phyloP scores from a whole-genome alignment of 1,140 invertebrate genomes.

The Magallana ariakensis region DNA sequence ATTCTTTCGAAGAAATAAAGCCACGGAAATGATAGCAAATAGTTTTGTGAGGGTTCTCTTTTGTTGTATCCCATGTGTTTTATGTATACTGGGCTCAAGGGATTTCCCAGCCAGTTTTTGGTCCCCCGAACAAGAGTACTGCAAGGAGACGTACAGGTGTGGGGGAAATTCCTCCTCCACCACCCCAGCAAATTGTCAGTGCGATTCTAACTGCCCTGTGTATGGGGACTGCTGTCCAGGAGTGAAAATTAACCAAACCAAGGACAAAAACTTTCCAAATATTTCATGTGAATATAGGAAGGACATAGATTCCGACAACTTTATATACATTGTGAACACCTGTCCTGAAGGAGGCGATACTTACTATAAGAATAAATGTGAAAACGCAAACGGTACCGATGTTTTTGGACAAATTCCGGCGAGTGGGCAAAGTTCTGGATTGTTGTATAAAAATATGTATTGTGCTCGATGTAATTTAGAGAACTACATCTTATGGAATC shows the following conservation, averaged over 20 bases:
- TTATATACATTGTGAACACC: constrained; percentile 46
- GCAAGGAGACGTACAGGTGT: background rate
- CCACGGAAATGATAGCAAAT: background rate
- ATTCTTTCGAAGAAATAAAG: background rate
- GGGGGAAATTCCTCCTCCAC: background rate
- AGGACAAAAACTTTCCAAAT: background rate
- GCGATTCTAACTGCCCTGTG: constrained; percentile 36
- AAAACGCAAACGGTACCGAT: background rate
- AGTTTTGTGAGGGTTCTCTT: background rate
- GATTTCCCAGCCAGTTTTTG: background rate
- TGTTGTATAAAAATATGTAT: constrained; percentile 53
- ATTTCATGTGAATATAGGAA: constrained; percentile 48
- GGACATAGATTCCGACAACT: constrained; percentile 44
- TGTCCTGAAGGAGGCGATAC: constrained; percentile 40
- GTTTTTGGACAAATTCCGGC: constrained; percentile 31
- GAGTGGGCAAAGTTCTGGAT: constrained; percentile 36
- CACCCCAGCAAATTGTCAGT: constrained; percentile 40
- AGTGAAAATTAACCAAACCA: background rate
- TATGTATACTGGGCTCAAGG: background rate
- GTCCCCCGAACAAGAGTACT: background rate
- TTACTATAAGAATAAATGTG: constrained; percentile 36
- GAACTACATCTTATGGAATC: constrained; percentile 31
- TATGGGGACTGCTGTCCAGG: constrained; percentile 52
- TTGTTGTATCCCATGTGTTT: background rate
- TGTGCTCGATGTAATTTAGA: constrained; percentile 56